phyloP scores from a whole-genome alignment of 2,888 invertebrate genomes.

The Patella depressa region DNA sequence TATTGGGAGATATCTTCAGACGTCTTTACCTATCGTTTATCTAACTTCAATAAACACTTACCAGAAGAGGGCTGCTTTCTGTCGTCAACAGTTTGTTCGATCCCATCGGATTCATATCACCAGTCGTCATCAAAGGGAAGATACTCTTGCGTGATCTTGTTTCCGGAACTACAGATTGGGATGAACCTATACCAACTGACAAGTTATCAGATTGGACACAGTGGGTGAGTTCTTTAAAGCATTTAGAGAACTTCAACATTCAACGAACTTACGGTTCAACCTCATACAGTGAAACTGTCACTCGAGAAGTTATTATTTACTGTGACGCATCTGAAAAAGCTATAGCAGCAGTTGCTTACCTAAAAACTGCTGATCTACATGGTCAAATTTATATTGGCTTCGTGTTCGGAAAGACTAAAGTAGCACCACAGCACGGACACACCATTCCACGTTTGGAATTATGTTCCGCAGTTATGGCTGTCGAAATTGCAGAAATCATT shows the following conservation, averaged over 20 bases:
- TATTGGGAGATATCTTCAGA: slow-evolving; percentile 21
- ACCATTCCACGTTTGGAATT: slow-evolving; percentile 33
- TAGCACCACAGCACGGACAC: slow-evolving; percentile 24
- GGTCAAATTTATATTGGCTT: slow-evolving; percentile 21
- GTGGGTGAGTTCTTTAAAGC: slow-evolving; percentile 19
- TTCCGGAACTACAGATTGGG: slow-evolving; percentile 19
- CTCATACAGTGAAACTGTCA: background rate
- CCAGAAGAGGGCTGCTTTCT: slow-evolving; percentile 29
- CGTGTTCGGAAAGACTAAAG: slow-evolving; percentile 30
- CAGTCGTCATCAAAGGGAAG: slow-evolving; percentile 26
- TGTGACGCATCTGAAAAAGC: slow-evolving; percentile 34
- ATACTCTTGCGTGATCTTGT: slow-evolving; percentile 22
- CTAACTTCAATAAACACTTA: slow-evolving; percentile 15
- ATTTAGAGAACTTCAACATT: slow-evolving; percentile 23
- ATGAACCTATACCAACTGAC: slow-evolving; percentile 20
- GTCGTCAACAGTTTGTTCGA: slow-evolving; percentile 30
- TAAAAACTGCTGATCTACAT: slow-evolving; percentile 16
- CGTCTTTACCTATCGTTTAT: slow-evolving; percentile 13
- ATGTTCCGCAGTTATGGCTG: slow-evolving; percentile 28
- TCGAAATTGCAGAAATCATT: slow-evolving; percentile 13
- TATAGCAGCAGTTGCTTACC: slow-evolving; percentile 30
- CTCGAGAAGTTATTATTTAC: slow-evolving; percentile 27
- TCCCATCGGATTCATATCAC: slow-evolving; percentile 27
- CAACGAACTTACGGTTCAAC: slow-evolving; percentile 15
- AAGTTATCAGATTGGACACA: slow-evolving; percentile 18